Evolutionary conservation across 2,888 invertebrate species (phyloP).

Genomic region (Spisula solida): DNA sequence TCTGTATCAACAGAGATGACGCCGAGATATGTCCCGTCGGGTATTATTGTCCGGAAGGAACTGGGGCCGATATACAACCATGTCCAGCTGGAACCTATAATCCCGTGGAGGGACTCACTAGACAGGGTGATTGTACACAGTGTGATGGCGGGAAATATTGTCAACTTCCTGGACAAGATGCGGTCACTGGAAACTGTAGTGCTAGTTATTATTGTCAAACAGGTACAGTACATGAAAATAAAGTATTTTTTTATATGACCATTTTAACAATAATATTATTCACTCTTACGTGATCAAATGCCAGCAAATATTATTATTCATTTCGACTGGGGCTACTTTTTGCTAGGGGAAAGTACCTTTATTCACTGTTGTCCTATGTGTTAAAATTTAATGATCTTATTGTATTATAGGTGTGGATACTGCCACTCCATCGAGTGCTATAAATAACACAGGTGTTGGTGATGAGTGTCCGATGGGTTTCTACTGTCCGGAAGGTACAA

Average conservation of each 20-base stretch:
- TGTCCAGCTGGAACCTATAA: conserved; percentile 86
- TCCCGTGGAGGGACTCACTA: conserved; percentile 77
- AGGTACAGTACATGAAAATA: conserved; percentile 62
- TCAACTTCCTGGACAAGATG: conserved; percentile 76
- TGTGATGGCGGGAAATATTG: conserved; percentile 86
- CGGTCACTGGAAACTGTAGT: conserved; percentile 80
- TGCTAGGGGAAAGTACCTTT: not conserved
- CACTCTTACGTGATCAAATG: too few species aligned
- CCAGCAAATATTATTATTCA: too few species aligned
- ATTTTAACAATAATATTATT: too few species aligned
- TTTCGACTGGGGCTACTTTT: not conserved
- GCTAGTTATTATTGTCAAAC: conserved; percentile 85
- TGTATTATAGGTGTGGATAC: conserved; percentile 83
- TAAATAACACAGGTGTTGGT: conserved; percentile 82
- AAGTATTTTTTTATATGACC: too few species aligned
- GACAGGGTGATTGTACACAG: conserved; percentile 82
- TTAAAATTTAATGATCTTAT: too few species aligned
- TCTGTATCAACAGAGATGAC: conserved; percentile 83
- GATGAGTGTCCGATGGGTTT: conserved; percentile 83
- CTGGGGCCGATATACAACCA: conserved; percentile 84
- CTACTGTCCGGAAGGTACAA: conserved; percentile 83
- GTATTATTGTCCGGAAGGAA: conserved; percentile 84
- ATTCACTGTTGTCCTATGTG: not conserved
- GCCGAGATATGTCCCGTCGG: conserved; percentile 84
- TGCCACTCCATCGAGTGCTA: conserved; percentile 80